Conservation (phyloP, 2,113 vertebrate species). For the Pluvialis apricaria region DNA sequence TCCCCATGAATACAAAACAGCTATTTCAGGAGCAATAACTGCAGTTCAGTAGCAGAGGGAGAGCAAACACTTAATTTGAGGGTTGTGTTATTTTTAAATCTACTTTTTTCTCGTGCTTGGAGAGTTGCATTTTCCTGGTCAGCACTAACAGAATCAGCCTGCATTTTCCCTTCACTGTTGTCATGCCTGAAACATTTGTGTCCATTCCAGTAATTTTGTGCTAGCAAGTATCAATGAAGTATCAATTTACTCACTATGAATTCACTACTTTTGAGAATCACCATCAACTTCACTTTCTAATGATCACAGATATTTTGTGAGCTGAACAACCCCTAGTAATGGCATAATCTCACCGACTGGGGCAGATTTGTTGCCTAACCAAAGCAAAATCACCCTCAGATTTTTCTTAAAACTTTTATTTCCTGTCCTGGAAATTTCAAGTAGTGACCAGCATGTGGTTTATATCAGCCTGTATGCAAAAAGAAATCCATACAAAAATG, state of each 20-base stretch:
- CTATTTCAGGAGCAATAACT: constrained; percentile 36
- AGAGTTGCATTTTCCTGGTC: not conserved
- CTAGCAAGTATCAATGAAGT: not conserved
- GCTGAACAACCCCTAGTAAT: not conserved
- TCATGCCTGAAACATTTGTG: not conserved
- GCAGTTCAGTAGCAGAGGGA: constrained; percentile 8
- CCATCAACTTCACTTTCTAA: not conserved
- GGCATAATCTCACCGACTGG: not conserved
- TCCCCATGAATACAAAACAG: not conserved
- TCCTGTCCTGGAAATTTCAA: not conserved
- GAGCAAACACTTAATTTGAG: constrained; percentile 8
- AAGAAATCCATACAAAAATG: not conserved
- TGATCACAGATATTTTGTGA: not conserved
- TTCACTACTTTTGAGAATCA: not conserved
- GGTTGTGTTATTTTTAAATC: not conserved
- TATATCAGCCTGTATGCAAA: not conserved
- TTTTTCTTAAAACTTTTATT: not conserved
- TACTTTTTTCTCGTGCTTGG: not conserved
- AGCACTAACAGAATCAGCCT: not conserved
- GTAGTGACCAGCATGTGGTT: not conserved
- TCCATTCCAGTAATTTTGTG: not conserved
- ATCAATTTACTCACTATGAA: not conserved
- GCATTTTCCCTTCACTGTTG: not conserved
- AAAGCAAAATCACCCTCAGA: not conserved
- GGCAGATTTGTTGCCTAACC: not conserved